Evolutionary conservation across 2,888 invertebrate genomes (phyloP).

Genomic region (Amphipyra tragopoginis): DNA sequence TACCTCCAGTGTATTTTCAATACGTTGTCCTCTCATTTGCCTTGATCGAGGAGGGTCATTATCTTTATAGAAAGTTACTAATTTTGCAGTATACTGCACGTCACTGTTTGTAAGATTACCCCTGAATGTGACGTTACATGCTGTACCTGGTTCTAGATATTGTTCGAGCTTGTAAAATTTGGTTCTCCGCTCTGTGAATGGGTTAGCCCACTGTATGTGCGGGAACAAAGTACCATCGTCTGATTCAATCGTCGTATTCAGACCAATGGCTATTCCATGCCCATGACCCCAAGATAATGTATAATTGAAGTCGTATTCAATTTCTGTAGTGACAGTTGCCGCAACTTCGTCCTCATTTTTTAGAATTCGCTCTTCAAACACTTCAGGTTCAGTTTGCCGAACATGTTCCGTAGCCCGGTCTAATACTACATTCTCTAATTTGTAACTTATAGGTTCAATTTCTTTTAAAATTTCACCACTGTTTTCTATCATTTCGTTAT

Average conservation of each 20-base stretch:
- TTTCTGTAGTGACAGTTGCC: slow-evolving; percentile 92
- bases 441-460: slow-evolving; percentile 94
- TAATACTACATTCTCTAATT: slow-evolving; percentile 92
- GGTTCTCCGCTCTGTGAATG: slow-evolving; percentile 87
- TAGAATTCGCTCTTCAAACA: slow-evolving; percentile 87
- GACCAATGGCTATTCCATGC: slow-evolving; percentile 92
- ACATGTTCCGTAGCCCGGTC: slow-evolving; percentile 88
- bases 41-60: slow-evolving; percentile 89
- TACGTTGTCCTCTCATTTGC: slow-evolving; percentile 90
- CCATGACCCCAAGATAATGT: slow-evolving; percentile 95
- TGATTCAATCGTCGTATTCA: slow-evolving; percentile 91
- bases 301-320: slow-evolving; percentile 93
- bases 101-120: slow-evolving; percentile 94
- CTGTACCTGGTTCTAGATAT: slow-evolving; percentile 93
- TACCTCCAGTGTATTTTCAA: slow-evolving; percentile 93
- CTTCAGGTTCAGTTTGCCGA: slow-evolving; percentile 83
- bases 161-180: slow-evolving; percentile 91
- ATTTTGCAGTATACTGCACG: slow-evolving; percentile 93
- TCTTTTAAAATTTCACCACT: slow-evolving; percentile 94
- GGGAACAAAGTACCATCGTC: slow-evolving; percentile 89
- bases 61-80: slow-evolving; percentile 92
- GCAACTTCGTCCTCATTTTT: slow-evolving; percentile 89
- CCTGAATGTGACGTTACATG: slow-evolving; percentile 94
- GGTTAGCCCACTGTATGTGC: slow-evolving; percentile 93
- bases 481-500: slow-evolving; percentile 88